Evolutionary conservation across 2,888 invertebrate species (phyloP).

Genomic region (Iselma pallidipennis): DNA sequence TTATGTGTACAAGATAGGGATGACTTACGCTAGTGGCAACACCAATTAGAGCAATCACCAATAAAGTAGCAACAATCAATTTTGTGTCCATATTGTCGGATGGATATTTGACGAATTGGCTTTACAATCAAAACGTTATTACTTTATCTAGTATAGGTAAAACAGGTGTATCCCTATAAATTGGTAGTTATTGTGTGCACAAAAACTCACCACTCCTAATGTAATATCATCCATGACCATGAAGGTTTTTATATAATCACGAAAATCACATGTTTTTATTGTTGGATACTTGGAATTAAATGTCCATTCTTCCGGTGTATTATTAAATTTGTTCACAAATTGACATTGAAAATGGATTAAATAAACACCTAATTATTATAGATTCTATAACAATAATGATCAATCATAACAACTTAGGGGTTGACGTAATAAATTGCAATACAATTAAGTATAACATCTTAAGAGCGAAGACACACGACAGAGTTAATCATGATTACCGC

Average conservation of each 20-base stretch:
- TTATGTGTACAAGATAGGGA: no score
- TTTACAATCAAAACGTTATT: no score
- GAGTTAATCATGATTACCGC: no score
- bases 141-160: no score
- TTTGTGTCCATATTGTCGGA: slow-evolving; percentile 20
- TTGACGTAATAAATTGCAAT: no score
- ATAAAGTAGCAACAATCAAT: slow-evolving; percentile 19
- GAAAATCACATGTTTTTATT: slow-evolving; percentile 34
- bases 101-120: slow-evolving; percentile 22
- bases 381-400: no score
- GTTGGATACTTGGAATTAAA: slow-evolving; percentile 37
- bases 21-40: slow-evolving; percentile 28
- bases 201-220: slow-evolving; percentile 8
- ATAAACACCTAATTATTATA: slow-evolving; percentile 11
- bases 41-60: slow-evolving; percentile 17
- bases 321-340: slow-evolving; percentile 32
- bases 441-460: no score
- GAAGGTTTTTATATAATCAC: slow-evolving; percentile 41
- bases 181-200: no score
- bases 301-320: slow-evolving; percentile 38
- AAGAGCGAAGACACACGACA: no score
- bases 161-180: no score
- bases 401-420: no score
- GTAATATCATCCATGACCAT: slow-evolving; percentile 42
- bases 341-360: slow-evolving; percentile 34